These are phyloP conservation scores for Cariama cristata DNA, from an alignment of 2,113 vertebrate genomes.

Conservation along the genomic window DNA sequence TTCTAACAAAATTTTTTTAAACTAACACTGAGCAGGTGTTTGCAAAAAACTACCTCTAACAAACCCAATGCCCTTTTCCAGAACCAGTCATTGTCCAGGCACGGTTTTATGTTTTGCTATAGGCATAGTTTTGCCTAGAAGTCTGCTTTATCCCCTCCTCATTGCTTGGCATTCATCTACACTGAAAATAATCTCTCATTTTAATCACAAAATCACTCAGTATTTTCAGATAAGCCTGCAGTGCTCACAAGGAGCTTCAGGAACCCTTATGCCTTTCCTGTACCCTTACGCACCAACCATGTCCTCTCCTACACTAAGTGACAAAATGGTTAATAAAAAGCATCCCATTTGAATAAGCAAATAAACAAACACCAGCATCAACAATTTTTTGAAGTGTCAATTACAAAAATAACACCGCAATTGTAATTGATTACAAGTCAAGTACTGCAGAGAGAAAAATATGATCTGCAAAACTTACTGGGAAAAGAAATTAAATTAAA, in stretches of 20 bases:
- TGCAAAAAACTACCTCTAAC: background rate
- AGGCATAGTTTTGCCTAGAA: background rate
- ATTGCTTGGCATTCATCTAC: background rate
- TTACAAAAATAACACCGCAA: background rate
- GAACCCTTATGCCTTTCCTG: background rate
- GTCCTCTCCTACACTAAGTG: background rate
- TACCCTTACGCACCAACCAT: background rate
- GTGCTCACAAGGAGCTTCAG: background rate
- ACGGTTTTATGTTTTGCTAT: background rate
- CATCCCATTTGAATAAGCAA: background rate
- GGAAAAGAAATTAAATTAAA: background rate
- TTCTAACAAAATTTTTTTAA: background rate
- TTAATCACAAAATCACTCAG: background rate
- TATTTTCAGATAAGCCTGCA: background rate
- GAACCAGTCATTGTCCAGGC: background rate
- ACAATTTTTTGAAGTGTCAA: background rate
- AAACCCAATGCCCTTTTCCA: background rate
- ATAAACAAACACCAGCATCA: background rate
- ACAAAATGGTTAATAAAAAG: background rate
- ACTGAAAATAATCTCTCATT: background rate
- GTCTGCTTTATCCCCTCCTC: background rate
- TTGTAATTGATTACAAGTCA: background rate
- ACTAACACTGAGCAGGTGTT: background rate
- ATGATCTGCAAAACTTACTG: background rate
- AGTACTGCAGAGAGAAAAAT: background rate